A percentile compares a stretch with the other conserved stretches of the same genome.
Conservation (phyloP, 2,888 invertebrate genomes). For the Andrena hattorfiana region DNA sequence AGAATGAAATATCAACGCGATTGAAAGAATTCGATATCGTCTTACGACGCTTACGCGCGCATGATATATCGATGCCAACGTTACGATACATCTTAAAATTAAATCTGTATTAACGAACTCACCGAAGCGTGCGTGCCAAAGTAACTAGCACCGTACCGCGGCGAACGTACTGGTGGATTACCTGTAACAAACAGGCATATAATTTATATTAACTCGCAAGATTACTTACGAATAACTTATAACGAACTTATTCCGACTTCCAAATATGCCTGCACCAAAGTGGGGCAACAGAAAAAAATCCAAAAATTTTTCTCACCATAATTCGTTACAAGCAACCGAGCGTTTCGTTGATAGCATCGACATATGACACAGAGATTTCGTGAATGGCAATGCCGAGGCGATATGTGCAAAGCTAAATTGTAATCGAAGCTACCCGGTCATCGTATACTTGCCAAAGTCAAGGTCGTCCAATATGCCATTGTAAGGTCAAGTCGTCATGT, state of each 20-base stretch:
- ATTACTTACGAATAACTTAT: too few relatives aligned
- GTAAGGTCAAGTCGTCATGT: conserved; percentile 68
- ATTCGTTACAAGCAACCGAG: background rate
- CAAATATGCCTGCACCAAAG: background rate
- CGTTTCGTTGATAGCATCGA: background rate
- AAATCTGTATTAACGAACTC: conserved; percentile 38
- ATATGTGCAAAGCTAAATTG: conserved; percentile 6
- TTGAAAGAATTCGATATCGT: background rate
- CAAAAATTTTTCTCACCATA: background rate
- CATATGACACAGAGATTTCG: background rate
- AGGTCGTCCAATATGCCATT: conserved; percentile 75
- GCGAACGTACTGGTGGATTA: conserved; percentile 21
- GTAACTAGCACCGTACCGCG: background rate
- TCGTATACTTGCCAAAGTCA: conserved; percentile 75
- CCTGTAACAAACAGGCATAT: conserved; percentile 28
- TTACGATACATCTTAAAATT: conserved; percentile 34
- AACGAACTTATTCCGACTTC: background rate
- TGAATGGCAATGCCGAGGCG: conserved; percentile 4
- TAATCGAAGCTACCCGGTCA: conserved; percentile 45
- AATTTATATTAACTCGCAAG: background rate
- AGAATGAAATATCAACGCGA: background rate
- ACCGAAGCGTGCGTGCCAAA: conserved; percentile 50
- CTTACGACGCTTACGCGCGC: too few relatives aligned
- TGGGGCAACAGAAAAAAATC: too few relatives aligned
- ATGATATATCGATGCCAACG: conserved; percentile 30